phyloP scores from a whole-genome alignment of 2,797 vertebrate genomes.

The Sebastolobus altivelis region DNA sequence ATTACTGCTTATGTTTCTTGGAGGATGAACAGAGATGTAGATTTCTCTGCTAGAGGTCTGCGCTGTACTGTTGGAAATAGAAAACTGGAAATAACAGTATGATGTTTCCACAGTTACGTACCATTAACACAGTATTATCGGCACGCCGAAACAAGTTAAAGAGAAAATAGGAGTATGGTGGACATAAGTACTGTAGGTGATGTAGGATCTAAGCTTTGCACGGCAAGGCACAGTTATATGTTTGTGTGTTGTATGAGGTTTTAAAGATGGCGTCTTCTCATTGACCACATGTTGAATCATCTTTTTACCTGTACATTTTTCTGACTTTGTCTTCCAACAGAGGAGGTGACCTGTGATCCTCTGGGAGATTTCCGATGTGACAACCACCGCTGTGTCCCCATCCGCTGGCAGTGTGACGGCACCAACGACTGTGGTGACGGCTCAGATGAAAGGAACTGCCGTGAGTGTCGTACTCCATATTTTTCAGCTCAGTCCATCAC shows the following conservation, averaged over 20 bases:
- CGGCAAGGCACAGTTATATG: not conserved
- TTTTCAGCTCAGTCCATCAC: not conserved
- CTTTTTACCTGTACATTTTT: not conserved
- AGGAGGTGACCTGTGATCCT: constrained; percentile 80
- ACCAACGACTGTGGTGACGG: constrained; percentile 78
- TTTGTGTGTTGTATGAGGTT: not conserved
- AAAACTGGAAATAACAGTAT: not conserved
- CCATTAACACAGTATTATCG: not conserved
- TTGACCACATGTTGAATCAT: constrained; percentile 14
- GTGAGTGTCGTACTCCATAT: constrained; percentile 55
- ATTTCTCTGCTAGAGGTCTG: not conserved
- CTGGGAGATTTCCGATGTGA: constrained; percentile 82
- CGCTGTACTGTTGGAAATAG: not conserved
- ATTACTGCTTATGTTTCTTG: not conserved
- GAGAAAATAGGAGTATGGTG: not conserved
- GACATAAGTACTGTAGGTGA: not conserved
- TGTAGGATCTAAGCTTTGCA: not conserved
- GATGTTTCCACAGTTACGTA: not conserved
- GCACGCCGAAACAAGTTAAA: not conserved
- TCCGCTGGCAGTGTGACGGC: constrained; percentile 82
- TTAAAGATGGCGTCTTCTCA: not conserved
- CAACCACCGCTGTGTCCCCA: constrained; percentile 81
- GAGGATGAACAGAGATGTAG: not conserved
- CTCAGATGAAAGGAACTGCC: constrained; percentile 81
- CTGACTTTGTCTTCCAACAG: constrained; percentile 56